Percentiles rank a stretch among this genome's conserved stretches.
phyloP scores from a whole-genome alignment of 2,888 invertebrate species.

The Sesamia inferens region DNA sequence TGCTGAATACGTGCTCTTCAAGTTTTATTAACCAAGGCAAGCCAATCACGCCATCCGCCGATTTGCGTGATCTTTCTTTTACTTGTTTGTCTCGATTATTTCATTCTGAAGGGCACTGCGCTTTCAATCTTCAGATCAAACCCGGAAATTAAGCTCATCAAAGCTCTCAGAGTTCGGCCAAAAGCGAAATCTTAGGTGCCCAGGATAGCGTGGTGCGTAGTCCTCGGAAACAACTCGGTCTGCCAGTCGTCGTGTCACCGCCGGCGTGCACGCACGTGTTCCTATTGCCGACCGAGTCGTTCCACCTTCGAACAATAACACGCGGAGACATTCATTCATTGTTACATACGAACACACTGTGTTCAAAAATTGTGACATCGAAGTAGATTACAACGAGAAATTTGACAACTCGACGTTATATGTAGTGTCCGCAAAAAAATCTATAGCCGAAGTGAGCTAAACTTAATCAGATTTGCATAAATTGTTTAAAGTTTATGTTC shows the following conservation, averaged over 20 bases:
- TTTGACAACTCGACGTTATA: constrained; percentile 1
- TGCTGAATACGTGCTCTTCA: neutral
- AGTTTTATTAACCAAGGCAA: neutral
- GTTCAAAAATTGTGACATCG: constrained; percentile 18
- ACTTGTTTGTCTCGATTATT: neutral
- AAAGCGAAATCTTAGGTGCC: constrained; percentile 59
- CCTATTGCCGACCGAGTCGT: constrained; percentile 6
- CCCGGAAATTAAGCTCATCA: constrained; percentile 16
- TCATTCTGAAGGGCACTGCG: neutral
- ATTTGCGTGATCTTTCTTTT: neutral
- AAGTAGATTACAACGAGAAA: neutral
- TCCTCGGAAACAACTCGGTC: constrained; percentile 63
- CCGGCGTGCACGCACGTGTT: constrained; percentile 68
- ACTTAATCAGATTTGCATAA: constrained; percentile 50
- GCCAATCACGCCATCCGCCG: neutral
- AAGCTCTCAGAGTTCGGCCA: constrained; percentile 15
- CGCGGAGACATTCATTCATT: constrained; percentile 60
- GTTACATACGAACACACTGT: constrained; percentile 20
- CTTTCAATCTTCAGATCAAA: neutral
- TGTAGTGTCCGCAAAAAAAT: constrained; percentile 27
- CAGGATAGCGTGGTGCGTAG: constrained; percentile 67
- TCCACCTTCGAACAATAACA: constrained; percentile 39
- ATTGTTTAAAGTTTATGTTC: constrained; percentile 49
- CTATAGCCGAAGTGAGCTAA: constrained; percentile 7
- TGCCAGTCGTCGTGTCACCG: constrained; percentile 74